Percentiles rank a stretch among this genome's conserved stretches.
These are phyloP conservation scores for Siphonodentalium dalli DNA, from an alignment of 2,888 invertebrate species.

Conservation along the genomic window DNA sequence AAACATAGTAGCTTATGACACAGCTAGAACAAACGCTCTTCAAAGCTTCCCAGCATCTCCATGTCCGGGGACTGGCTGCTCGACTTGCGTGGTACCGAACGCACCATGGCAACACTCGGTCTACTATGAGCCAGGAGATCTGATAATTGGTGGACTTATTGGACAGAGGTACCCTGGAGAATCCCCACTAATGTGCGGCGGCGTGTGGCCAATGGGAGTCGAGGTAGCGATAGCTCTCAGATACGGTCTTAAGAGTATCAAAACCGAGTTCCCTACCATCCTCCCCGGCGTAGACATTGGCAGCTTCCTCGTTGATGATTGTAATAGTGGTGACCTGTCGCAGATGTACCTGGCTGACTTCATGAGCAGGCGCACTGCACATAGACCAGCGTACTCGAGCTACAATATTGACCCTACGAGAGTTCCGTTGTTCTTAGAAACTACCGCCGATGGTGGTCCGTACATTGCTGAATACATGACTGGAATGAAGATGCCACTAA, in stretches of 20 bases:
- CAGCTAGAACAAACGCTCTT: conserved; percentile 20
- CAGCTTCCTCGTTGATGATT: conserved; percentile 45
- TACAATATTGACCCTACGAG: conserved; percentile 38
- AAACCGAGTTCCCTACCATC: conserved; percentile 24
- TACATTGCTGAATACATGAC: conserved; percentile 64
- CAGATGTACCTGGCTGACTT: conserved; percentile 42
- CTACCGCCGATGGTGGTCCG: conserved; percentile 1
- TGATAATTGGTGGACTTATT: conserved; percentile 45
- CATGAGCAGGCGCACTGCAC: conserved; percentile 35
- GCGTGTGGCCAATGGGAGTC: conserved; percentile 27
- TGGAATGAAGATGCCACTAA: conserved; percentile 69
- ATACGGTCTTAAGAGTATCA: conserved; percentile 38
- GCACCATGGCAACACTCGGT: conserved; percentile 24
- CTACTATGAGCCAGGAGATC: conserved; percentile 43
- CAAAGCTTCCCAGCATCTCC: conserved; percentile 28
- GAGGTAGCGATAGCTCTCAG: conserved; percentile 46
- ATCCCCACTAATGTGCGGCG: conserved; percentile 43
- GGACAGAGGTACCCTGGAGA: conserved; percentile 37
- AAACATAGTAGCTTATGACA: conserved; percentile 36
- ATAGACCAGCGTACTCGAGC: conserved; percentile 30
- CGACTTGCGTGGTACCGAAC: conserved; percentile 38
- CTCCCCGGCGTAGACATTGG: conserved; percentile 41
- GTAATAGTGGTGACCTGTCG: conserved; percentile 36
- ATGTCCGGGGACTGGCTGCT: conserved; percentile 43
- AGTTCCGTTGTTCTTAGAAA: conserved; percentile 43